Evolutionary conservation across 2,113 vertebrate genomes (phyloP).

Genomic region (Pluvianellus socialis): DNA sequence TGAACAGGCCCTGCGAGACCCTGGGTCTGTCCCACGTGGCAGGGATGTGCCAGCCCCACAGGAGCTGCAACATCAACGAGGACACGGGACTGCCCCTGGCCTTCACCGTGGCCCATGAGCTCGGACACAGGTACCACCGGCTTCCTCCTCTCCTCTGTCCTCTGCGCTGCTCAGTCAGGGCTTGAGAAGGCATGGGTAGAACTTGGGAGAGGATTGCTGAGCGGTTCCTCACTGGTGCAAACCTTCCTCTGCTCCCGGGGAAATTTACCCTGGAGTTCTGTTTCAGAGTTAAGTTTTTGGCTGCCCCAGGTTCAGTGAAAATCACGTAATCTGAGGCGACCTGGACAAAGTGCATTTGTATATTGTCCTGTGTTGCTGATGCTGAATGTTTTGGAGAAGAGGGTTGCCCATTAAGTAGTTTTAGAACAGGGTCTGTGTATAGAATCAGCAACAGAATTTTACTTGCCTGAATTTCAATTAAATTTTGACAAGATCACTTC

Average conservation of each 20-base stretch:
- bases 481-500: background rate
- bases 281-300: background rate
- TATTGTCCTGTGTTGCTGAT: background rate
- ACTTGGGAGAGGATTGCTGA: background rate
- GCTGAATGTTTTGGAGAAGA: background rate
- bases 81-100: conserved; percentile 93
- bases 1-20: conserved; percentile 94
- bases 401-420: background rate
- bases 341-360: background rate
- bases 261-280: background rate
- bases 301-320: background rate
- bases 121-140: conserved; percentile 90
- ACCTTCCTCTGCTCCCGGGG: background rate
- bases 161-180: background rate
- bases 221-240: background rate
- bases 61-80: conserved; percentile 94
- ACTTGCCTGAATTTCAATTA: background rate
- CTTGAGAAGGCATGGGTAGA: background rate
- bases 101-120: conserved; percentile 94
- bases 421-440: background rate
- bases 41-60: conserved; percentile 92
- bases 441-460: background rate
- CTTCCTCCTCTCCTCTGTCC: background rate
- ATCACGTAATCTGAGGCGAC: rapidly evolving
- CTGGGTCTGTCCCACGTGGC: conserved; percentile 93